Conservation (phyloP, 2,113 vertebrate species). For the Oenanthe oenanthe region DNA sequence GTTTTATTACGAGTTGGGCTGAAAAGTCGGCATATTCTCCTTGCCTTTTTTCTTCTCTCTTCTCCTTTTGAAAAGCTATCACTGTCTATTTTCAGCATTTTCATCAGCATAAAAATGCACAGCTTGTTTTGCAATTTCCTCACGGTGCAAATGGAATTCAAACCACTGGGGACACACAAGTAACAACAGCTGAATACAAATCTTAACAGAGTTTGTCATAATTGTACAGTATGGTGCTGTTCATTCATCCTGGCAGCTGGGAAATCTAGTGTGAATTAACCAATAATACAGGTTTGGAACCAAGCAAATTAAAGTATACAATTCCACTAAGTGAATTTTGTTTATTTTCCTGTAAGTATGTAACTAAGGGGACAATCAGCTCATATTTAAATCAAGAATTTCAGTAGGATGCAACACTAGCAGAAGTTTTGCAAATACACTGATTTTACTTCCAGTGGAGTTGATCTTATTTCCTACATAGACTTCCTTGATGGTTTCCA, state of each 20-base stretch:
- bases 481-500: not conserved
- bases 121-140: conserved; percentile 35
- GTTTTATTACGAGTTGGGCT: not conserved
- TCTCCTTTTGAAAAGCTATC: not conserved
- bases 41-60: not conserved
- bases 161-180: not conserved
- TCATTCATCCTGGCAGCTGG: conserved; percentile 9
- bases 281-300: conserved; percentile 14
- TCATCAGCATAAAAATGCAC: conserved; percentile 36
- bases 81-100: not conserved
- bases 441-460: not conserved
- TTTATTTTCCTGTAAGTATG: not conserved
- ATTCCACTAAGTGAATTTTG: not conserved
- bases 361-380: not conserved
- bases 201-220: not conserved
- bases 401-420: not conserved
- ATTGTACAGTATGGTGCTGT: not conserved
- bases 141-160: not conserved
- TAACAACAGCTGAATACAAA: conserved; percentile 31
- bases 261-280: not conserved
- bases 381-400: not conserved
- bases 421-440: not conserved
- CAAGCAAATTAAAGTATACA: not conserved
- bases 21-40: not conserved
- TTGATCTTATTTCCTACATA: not conserved